These are phyloP conservation scores for Nesometra sesokonis DNA, from an alignment of 35 echinoderm and acorn worm species.

Conservation along the genomic window DNA sequence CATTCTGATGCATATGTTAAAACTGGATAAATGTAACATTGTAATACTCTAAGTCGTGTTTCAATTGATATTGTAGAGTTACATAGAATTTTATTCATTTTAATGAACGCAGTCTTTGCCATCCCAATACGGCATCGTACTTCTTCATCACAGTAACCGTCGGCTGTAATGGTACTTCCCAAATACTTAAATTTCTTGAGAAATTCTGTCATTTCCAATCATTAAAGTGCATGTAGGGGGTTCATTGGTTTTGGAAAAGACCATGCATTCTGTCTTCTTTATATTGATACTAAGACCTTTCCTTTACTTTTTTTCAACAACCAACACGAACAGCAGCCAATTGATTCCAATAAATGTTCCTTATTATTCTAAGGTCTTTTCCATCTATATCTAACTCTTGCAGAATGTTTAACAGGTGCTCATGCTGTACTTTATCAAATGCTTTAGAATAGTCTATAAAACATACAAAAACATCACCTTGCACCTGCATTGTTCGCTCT, in stretches of 20 bases:
- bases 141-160: background rate
- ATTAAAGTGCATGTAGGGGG: background rate
- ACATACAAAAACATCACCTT: background rate
- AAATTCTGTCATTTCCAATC: background rate
- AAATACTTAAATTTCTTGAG: background rate
- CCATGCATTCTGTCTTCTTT: background rate
- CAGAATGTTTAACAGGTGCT: background rate
- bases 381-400: background rate
- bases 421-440: background rate
- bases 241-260: background rate
- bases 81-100: background rate
- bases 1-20: background rate
- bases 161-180: background rate
- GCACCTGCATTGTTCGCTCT: background rate
- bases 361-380: background rate
- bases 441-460: background rate
- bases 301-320: background rate
- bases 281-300: background rate
- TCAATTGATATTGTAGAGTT: background rate
- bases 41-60: background rate
- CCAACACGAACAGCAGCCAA: background rate
- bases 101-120: background rate
- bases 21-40: background rate
- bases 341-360: conserved; percentile 26
- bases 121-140: background rate